phyloP scores from a whole-genome alignment of 2,113 vertebrate species.

The Amblyornis subalaris region DNA sequence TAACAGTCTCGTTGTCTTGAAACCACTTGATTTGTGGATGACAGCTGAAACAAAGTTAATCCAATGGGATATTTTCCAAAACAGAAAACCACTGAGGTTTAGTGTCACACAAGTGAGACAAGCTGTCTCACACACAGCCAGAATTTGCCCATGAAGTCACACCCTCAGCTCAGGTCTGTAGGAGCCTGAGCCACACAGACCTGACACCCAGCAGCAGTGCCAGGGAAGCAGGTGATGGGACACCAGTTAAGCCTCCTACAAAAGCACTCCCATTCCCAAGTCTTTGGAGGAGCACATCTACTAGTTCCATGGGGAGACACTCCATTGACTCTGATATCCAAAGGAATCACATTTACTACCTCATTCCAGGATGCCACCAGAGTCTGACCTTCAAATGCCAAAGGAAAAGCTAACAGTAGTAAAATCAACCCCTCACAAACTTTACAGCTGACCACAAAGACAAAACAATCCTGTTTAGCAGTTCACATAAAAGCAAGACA shows the following conservation, averaged over 20 bases:
- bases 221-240: neutral
- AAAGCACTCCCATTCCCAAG: neutral
- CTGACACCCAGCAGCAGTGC: neutral
- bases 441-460: neutral
- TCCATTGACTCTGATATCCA: neutral
- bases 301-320: neutral
- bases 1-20: constrained; percentile 64
- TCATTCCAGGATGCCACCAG: neutral
- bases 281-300: neutral
- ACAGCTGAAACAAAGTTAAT: constrained; percentile 47
- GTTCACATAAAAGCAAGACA: neutral
- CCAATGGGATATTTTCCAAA: neutral
- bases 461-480: neutral
- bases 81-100: neutral
- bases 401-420: neutral
- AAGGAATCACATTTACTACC: neutral
- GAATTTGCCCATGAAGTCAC: too few relatives aligned
- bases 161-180: neutral
- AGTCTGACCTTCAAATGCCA: neutral
- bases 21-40: constrained; percentile 77
- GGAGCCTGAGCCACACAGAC: neutral
- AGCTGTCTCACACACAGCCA: neutral
- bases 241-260: neutral
- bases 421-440: neutral
- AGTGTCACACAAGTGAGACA: neutral